These are phyloP conservation scores for Eristalis arbustorum DNA, from an alignment of 2,888 invertebrate genomes.

Conservation along the genomic window DNA sequence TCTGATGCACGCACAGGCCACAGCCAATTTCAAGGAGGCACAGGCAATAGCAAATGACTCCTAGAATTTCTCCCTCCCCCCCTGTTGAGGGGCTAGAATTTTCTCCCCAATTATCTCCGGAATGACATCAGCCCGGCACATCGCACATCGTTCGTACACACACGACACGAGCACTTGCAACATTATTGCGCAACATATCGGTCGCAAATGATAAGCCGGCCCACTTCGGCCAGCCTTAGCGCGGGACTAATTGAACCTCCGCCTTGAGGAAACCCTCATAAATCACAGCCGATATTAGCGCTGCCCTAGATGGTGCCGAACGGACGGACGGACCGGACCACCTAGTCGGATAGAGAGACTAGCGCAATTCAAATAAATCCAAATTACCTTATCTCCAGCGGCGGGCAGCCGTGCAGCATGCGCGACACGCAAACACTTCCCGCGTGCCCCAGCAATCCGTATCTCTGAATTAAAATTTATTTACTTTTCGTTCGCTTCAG, in stretches of 20 bases:
- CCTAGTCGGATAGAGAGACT: conserved; percentile 13
- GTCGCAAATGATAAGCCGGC: conserved; percentile 9
- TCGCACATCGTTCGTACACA: no score
- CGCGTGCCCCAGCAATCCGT: conserved; percentile 1
- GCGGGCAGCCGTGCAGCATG: conserved; percentile 9
- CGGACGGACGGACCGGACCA: no score
- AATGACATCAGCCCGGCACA: conserved; percentile 24
- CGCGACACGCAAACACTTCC: conserved; percentile 11
- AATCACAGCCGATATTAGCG: conserved; percentile 8
- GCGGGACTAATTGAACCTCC: conserved; percentile 19
- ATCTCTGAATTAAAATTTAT: conserved; percentile 56
- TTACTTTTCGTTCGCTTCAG: conserved; percentile 39
- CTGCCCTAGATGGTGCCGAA: conserved; percentile 29
- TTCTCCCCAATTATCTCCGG: background rate
- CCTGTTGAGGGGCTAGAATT: background rate
- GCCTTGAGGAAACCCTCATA: conserved; percentile 15
- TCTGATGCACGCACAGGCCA: conserved; percentile 11
- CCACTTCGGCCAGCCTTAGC: background rate
- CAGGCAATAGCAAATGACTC: background rate
- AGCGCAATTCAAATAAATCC: conserved; percentile 53
- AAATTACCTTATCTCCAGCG: conserved; percentile 63
- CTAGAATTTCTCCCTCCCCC: background rate
- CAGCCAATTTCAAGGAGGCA: background rate
- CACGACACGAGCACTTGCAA: conserved; percentile 12
- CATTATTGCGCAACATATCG: conserved; percentile 49